Conservation (phyloP, 2,113 vertebrate genomes). For the Nestor notabilis region DNA sequence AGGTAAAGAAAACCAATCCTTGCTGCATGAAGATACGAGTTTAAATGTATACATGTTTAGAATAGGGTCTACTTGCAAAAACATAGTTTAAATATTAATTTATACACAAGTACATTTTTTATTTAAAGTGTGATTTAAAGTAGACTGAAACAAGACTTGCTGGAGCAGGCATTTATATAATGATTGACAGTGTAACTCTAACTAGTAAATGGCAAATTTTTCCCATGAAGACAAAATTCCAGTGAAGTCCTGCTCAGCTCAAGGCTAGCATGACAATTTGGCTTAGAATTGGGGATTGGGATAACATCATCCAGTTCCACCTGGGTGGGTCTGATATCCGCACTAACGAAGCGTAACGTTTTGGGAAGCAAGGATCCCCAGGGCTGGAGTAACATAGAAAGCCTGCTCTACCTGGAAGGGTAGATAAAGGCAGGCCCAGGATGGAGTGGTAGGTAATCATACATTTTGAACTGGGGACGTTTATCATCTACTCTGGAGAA, state of each 20-base stretch:
- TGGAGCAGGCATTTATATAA: not conserved
- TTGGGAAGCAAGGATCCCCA: not conserved
- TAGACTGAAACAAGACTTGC: not conserved
- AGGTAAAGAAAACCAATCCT: not conserved
- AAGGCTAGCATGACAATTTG: not conserved
- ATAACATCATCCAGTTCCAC: not conserved
- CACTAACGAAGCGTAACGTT: not conserved
- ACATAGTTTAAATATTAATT: not conserved
- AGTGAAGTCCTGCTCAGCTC: not conserved
- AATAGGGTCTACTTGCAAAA: not conserved
- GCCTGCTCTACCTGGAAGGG: not conserved
- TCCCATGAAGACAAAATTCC: not conserved
- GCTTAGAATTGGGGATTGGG: not conserved
- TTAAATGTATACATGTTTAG: not conserved
- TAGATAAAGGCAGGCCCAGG: not conserved
- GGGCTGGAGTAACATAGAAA: not conserved
- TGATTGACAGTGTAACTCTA: not conserved
- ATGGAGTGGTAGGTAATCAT: not conserved
- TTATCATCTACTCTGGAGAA: not conserved
- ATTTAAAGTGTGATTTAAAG: not conserved
- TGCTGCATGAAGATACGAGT: not conserved
- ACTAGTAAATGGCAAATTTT: not conserved
- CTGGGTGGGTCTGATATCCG: not conserved
- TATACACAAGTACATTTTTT: not conserved
- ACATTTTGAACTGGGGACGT: not conserved